phyloP scores from a whole-genome alignment of 2,113 vertebrate genomes.

The Trachemys scripta region DNA sequence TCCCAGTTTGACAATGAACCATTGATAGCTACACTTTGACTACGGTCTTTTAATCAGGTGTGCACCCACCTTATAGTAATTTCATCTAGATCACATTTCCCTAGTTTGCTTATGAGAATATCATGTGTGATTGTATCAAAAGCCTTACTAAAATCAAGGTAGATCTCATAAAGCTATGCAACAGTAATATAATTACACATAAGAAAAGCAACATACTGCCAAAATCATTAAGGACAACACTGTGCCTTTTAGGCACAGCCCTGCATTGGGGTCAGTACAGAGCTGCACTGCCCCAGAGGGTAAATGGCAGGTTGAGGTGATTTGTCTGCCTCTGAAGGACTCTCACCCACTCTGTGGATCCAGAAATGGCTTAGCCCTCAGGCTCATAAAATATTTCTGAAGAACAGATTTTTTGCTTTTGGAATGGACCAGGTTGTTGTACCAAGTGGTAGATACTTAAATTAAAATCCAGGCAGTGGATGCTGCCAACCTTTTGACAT shows the following conservation, averaged over 20 bases:
- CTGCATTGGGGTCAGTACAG: neutral
- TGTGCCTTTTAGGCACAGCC: neutral
- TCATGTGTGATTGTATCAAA: neutral
- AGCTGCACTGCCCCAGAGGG: neutral
- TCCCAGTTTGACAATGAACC: too few species aligned
- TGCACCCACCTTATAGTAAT: too few species aligned
- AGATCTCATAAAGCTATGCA: neutral
- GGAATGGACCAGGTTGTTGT: neutral
- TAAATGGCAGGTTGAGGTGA: neutral
- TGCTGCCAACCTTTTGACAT: neutral
- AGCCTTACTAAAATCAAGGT: neutral
- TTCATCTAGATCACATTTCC: neutral
- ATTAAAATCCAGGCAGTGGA: rapidly evolving
- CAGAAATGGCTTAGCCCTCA: neutral
- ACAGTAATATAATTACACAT: neutral
- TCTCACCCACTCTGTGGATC: neutral
- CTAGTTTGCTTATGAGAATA: neutral
- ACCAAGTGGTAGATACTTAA: neutral
- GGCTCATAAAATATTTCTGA: neutral
- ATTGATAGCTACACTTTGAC: too few species aligned
- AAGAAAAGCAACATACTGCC: neutral
- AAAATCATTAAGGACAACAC: neutral
- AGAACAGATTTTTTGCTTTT: neutral
- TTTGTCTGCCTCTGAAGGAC: neutral
- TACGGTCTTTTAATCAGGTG: too few species aligned